phyloP scores from a whole-genome alignment of 2,888 invertebrate genomes.

The Cataglyphis altisquamis region DNA sequence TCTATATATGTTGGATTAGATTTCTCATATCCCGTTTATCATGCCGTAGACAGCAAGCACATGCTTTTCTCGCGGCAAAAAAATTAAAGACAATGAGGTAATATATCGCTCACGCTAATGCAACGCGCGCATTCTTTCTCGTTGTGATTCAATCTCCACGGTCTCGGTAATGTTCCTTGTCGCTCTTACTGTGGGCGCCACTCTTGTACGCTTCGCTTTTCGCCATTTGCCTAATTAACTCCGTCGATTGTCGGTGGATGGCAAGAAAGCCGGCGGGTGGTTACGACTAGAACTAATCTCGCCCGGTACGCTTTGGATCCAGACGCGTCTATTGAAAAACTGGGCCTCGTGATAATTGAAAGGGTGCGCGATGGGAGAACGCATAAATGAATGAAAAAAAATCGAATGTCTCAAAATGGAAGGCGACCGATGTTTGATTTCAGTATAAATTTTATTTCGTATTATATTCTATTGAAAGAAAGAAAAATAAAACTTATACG shows the following conservation, averaged over 20 bases:
- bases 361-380: constrained; percentile 44
- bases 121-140: constrained; percentile 25
- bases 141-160: constrained; percentile 9
- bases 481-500: neutral
- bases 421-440: neutral
- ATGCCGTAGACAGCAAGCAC: constrained; percentile 6
- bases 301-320: constrained; percentile 42
- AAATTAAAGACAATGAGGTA: constrained; percentile 12
- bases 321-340: constrained; percentile 63
- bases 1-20: neutral
- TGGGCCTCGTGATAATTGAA: constrained; percentile 69
- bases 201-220: constrained; percentile 53
- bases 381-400: constrained; percentile 41
- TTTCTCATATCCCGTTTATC: neutral
- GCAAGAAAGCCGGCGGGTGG: constrained; percentile 61
- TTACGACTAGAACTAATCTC: constrained; percentile 78
- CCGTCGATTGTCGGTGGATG: constrained; percentile 73
- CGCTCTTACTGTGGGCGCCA: constrained; percentile 5
- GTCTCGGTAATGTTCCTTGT: constrained; percentile 7
- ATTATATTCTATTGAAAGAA: neutral
- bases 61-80: constrained; percentile 4
- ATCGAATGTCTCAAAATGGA: constrained; percentile 10
- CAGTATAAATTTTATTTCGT: neutral
- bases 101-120: constrained; percentile 27
- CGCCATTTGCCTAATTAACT: constrained; percentile 77